Evolutionary conservation across 2,888 invertebrate species (phyloP).

Genomic region (Rhynchonema sp.): DNA sequence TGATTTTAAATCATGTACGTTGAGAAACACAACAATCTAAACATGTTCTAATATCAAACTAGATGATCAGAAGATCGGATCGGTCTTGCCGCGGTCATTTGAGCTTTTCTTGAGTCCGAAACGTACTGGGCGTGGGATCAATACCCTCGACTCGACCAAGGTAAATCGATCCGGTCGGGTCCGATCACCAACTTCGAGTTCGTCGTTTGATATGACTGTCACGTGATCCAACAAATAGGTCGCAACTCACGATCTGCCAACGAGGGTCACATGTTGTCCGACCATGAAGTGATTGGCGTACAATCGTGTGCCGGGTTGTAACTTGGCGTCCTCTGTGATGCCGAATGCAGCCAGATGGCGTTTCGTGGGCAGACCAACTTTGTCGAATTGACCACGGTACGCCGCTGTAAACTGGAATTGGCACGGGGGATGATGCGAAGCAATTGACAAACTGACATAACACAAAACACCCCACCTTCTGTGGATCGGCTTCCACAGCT

Average conservation of each 20-base stretch:
- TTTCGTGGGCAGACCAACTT: conserved; percentile 73
- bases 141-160: too few species aligned
- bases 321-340: conserved; percentile 57
- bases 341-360: conserved; percentile 56
- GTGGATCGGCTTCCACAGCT: conserved; percentile 61
- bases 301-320: conserved; percentile 39
- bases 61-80: too few species aligned
- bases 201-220: too few species aligned
- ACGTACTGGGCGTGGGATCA: too few species aligned
- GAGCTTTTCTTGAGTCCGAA: too few species aligned
- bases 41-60: too few species aligned
- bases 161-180: too few species aligned
- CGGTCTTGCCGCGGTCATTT: too few species aligned
- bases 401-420: conserved; percentile 55
- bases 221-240: too few species aligned
- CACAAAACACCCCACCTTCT: conserved; percentile 26
- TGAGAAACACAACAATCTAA: too few species aligned
- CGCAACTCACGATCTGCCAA: conserved; percentile 73
- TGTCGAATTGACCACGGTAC: conserved; percentile 63
- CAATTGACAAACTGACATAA: background rate
- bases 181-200: too few species aligned
- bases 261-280: conserved; percentile 72
- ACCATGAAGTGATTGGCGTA: conserved; percentile 32
- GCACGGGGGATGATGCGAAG: background rate
- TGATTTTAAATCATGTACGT: too few species aligned